Conservation (phyloP, 37 sponge, comb jelly and placozoan species). For the Oopsacas minuta region DNA sequence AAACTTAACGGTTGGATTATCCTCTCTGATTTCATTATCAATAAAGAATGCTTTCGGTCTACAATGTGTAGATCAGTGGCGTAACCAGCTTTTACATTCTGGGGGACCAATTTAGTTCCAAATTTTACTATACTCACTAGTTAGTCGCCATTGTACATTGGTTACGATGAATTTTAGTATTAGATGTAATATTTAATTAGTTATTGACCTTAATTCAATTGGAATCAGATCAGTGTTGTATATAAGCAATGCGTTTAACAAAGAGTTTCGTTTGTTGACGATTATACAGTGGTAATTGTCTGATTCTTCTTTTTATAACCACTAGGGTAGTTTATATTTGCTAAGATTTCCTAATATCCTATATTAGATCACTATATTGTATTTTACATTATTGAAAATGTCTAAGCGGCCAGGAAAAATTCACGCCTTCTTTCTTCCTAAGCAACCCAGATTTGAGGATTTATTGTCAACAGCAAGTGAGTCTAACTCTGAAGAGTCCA, state of each 20-base stretch:
- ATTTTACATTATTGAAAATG: neutral
- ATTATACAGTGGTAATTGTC: neutral
- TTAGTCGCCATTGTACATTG: neutral
- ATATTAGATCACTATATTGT: neutral
- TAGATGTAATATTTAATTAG: neutral
- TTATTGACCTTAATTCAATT: neutral
- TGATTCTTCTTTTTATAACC: neutral
- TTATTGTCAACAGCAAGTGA: neutral
- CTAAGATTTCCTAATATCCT: neutral
- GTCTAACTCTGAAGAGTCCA: neutral
- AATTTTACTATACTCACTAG: neutral
- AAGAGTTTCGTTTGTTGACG: neutral
- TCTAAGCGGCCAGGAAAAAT: neutral
- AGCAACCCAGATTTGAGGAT: neutral
- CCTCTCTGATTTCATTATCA: no score
- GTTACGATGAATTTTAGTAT: neutral
- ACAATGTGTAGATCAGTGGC: no score
- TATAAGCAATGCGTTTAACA: neutral
- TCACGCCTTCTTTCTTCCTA: neutral
- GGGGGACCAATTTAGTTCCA: slow-evolving; percentile 6
- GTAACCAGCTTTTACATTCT: neutral
- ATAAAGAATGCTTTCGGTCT: no score
- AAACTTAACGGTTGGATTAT: no score
- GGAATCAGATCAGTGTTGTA: neutral
- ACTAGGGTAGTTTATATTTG: neutral